Evolutionary conservation across 2,888 invertebrate genomes (phyloP), one percentile per base, ranked within the genome.

Genomic region (Drosophila ustulata): DNA sequence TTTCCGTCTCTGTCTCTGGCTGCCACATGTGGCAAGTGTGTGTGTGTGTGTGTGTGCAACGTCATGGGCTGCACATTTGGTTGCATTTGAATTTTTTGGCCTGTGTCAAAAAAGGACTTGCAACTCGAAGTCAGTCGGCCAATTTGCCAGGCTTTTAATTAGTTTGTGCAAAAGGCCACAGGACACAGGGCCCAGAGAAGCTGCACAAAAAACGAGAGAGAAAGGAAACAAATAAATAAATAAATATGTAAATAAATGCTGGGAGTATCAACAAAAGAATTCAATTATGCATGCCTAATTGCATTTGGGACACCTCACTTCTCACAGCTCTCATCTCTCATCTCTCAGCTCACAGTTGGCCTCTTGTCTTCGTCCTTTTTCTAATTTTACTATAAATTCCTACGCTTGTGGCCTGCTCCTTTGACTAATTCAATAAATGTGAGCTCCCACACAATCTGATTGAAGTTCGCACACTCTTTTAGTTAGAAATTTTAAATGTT

Each of bases 91-190:
- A 23, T 41, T 45, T 25, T 34, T 62, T 3, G 51, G 30, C 26
- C 2, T 25, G 28, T n/a, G 7, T 32, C 37, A 28, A 25, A 13
- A 41, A 41, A 39, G 18, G 39, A 41, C 55, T 30, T 28, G 25
- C 53, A 34, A 59, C 45, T 53, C 50, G 56, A 18, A 41, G 53
- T 53, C 26, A 30, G 41, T 43, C 55, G 58, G 66, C 43, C 72
- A 82, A 80, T 76, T 80, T 73, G 71, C 69, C 65, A 63, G 65
- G 56, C 56, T 81, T 78, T 83, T 82, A 81, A 84, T 81, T 87
- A 81, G 75, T 83, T 83, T 78, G 70, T 70, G 71, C 69, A 70
- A 67, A 46, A 46, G 41, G 50, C 63, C 74, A 69, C 75, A 63
- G 52, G 28, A 32, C 53, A 41, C 39, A 13, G n/a, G 26, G 18